phyloP scores from a whole-genome alignment of 2,797 vertebrate species.

The Momotus momota region DNA sequence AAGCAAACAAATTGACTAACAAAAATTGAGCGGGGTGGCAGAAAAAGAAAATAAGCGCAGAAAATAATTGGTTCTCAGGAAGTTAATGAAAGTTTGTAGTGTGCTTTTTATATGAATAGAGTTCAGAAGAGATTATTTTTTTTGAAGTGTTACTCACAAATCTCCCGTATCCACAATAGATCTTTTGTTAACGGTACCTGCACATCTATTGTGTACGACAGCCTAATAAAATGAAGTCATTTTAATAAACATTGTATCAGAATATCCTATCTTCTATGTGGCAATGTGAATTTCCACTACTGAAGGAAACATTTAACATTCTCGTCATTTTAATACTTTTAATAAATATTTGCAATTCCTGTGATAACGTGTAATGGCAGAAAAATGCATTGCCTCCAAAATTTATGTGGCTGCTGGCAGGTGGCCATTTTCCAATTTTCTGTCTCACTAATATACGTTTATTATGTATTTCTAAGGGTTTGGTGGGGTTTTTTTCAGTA shows the following conservation, averaged over 20 bases:
- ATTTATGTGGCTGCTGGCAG: constrained; percentile 83
- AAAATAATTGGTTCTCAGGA: constrained; percentile 66
- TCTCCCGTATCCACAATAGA: constrained; percentile 74
- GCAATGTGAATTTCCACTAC: constrained; percentile 78
- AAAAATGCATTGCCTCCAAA: constrained; percentile 80
- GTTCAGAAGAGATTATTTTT: constrained; percentile 65
- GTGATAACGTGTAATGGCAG: constrained; percentile 79
- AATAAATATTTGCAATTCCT: constrained; percentile 86
- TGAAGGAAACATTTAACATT: constrained; percentile 85
- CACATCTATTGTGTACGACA: constrained; percentile 81
- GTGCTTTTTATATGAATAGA: constrained; percentile 48
- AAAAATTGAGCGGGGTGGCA: not conserved
- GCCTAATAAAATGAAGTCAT: constrained; percentile 84
- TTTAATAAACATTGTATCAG: constrained; percentile 84
- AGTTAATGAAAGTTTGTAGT: constrained; percentile 71
- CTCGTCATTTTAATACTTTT: constrained; percentile 83
- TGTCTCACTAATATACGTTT: constrained; percentile 79
- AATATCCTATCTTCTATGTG: constrained; percentile 80
- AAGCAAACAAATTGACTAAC: constrained; percentile 63
- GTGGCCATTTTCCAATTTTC: constrained; percentile 84
- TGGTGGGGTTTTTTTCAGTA: not conserved
- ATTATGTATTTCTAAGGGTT: constrained; percentile 77
- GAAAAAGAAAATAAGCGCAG: constrained; percentile 52
- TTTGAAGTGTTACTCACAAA: constrained; percentile 72
- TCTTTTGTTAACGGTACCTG: constrained; percentile 78